A percentile compares a stretch with the other conserved stretches of the same genome.
Conservation (phyloP, 2,797 vertebrate species). For the Pogonophryne albipinna region DNA sequence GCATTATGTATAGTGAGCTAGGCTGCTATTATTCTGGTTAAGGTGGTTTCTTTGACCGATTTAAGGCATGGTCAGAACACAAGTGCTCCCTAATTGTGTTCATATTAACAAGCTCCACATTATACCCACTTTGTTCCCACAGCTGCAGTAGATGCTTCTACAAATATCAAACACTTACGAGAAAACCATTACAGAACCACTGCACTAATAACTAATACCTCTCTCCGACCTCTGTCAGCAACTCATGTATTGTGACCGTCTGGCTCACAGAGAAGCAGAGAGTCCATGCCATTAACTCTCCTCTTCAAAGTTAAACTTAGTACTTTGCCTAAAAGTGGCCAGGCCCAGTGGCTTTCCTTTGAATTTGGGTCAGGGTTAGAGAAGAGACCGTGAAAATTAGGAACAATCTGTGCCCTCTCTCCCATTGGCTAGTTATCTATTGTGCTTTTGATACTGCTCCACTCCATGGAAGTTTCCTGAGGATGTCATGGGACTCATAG, state of each 20-base stretch:
- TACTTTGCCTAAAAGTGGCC: background rate
- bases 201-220: constrained; percentile 21
- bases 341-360: background rate
- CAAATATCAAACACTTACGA: constrained; percentile 25
- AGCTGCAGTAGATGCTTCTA: constrained; percentile 18
- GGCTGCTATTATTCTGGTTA: background rate
- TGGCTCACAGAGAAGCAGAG: background rate
- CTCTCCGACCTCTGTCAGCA: constrained; percentile 37
- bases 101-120: constrained; percentile 11
- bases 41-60: background rate
- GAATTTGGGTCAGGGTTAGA: background rate
- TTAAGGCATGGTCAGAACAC: background rate
- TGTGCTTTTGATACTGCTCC: constrained; percentile 31
- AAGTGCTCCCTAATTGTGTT: constrained; percentile 29
- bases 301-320: constrained; percentile 4
- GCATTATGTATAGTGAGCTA: background rate
- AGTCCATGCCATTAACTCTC: background rate
- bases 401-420: constrained; percentile 31
- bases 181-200: constrained; percentile 30
- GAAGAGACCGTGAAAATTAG: constrained; percentile 17
- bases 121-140: constrained; percentile 24
- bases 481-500: constrained; percentile 55
- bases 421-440: constrained; percentile 43
- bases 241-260: background rate
- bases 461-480: constrained; percentile 70